phyloP scores from a whole-genome alignment of 2,113 vertebrate genomes.

The Spizaetus ornatus region DNA sequence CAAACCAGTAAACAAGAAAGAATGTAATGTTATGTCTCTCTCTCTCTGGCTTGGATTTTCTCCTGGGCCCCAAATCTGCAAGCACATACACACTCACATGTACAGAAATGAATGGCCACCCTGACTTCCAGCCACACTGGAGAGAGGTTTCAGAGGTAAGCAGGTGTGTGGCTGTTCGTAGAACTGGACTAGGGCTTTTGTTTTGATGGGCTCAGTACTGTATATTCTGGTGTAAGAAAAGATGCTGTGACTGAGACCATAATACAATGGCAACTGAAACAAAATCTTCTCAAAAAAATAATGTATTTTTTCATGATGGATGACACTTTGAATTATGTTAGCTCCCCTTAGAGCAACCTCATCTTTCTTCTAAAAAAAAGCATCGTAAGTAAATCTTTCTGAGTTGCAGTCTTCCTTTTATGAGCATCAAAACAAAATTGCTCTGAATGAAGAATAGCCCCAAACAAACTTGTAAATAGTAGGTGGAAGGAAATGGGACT shows the following conservation, averaged over 20 bases:
- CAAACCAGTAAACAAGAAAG: neutral
- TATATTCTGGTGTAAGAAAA: neutral
- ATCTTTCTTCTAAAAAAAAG: neutral
- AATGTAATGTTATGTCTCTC: neutral
- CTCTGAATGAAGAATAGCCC: neutral
- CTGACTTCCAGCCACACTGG: neutral
- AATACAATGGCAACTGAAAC: neutral
- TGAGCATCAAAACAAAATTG: neutral
- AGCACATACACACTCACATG: neutral
- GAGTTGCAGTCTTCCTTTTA: neutral
- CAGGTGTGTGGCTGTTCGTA: neutral
- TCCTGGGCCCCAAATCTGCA: neutral
- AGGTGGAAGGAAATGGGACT: neutral
- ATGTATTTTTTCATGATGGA: neutral
- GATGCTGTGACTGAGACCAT: neutral
- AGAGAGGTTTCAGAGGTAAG: neutral
- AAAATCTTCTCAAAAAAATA: neutral
- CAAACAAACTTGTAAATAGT: neutral
- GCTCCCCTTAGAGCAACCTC: neutral
- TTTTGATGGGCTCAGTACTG: neutral
- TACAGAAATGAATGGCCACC: neutral
- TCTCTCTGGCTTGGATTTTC: neutral
- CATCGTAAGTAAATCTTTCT: neutral
- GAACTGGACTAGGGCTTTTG: neutral
- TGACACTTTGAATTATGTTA: neutral